Evolutionary conservation across 2,113 vertebrate genomes (phyloP).

Genomic region (Xerus inauris): DNA sequence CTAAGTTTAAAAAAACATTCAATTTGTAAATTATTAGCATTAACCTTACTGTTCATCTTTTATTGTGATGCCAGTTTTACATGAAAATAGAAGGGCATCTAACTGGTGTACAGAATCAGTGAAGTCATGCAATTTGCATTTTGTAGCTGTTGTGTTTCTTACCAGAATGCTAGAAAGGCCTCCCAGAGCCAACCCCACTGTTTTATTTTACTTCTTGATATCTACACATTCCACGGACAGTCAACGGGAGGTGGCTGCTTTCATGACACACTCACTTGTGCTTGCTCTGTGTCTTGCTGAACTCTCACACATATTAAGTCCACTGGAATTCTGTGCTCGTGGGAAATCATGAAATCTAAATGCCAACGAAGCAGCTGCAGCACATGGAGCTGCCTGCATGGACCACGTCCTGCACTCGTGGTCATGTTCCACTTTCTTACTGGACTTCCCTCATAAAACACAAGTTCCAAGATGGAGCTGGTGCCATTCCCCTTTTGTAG

Average conservation of each 20-base stretch:
- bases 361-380: background rate
- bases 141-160: background rate
- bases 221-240: background rate
- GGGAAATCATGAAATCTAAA: background rate
- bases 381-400: accelerated
- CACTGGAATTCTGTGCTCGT: background rate
- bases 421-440: background rate
- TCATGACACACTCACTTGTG: background rate
- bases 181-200: background rate
- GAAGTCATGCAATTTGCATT: background rate
- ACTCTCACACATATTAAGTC: background rate
- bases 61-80: background rate
- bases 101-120: background rate
- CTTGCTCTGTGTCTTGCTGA: background rate
- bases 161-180: background rate
- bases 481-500: background rate
- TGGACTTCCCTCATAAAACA: background rate
- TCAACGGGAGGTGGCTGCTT: background rate
- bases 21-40: background rate
- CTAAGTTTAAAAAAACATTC: background rate
- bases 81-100: background rate
- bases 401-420: background rate
- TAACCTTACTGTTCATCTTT: background rate
- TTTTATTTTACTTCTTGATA: background rate
- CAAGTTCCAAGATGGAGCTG: background rate